Base-by-base conservation (phyloP, 2,888 invertebrate species). In the Troides oblongomaculatus region DNA sequence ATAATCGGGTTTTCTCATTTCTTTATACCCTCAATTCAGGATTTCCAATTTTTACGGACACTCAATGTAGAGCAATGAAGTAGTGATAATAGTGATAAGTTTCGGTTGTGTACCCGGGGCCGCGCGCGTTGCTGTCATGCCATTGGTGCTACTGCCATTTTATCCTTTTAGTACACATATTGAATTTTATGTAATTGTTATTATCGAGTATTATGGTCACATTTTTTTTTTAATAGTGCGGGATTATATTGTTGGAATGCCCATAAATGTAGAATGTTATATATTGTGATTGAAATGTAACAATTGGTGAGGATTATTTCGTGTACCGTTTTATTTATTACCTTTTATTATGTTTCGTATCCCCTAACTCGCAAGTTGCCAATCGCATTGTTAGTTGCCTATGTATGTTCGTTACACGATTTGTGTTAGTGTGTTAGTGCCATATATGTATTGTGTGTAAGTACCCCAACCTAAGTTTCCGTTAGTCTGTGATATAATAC, bases 271-370 rank as follows among this genome's bases (percentile, higher is more conserved):
- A 87, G 87, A 82, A 78, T 39, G 39, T 39, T 84, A 84, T 89
- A 88, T 91, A 92, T 91, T 92, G 92, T 90, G 77, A 91, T 88
- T 85, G 92, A 91, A 92, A 92, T 91, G 92, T 92, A 91, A 91
- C 92, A 84, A 77, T 80, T 75, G 71, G 74, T 39, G 39, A 39
- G 39, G 1, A 39, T 76, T 73, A 68, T 74, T 70, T 73, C 69
- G 69, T 72, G 71, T 69, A 21, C 23, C 17, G 23, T 23, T 36
- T 57, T 57, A 46, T 50, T 53, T 64, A 50, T 68, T 61, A 58
- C 71, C 70, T 70, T 61, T 56, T 23, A 72, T 65, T 72, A 30
- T 73, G 72, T 72, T 66, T 72, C 66, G 46, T 58, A 66, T 68
- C 39, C 64, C 66, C 7, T 18, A 57, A 57, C 17, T 64, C 71